A percentile compares a stretch with the other conserved stretches of the same genome.
Conservation (phyloP, 2,888 invertebrate genomes). For the Podotricha telesiphe region DNA sequence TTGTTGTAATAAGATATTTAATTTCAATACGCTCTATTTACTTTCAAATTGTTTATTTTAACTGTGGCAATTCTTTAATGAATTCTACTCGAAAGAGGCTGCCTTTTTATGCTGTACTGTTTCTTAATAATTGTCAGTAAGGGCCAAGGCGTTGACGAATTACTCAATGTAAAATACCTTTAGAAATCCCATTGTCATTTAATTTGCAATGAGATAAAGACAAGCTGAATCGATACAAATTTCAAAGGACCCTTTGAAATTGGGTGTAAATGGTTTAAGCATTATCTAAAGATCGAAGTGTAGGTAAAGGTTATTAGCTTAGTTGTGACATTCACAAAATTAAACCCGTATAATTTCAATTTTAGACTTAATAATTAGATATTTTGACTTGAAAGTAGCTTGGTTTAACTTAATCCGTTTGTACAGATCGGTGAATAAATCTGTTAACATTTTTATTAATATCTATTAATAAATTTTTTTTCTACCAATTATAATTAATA, state of each 20-base stretch:
- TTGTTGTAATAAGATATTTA: not conserved
- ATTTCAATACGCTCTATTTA: not conserved
- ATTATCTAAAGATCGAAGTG: constrained; percentile 15
- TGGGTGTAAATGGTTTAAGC: constrained; percentile 9
- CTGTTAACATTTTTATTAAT: too few species aligned
- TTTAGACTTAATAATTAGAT: constrained; percentile 25
- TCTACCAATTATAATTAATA: too few species aligned
- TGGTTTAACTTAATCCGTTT: not conserved
- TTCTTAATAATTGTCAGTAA: constrained; percentile 25
- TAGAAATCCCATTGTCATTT: constrained; percentile 26
- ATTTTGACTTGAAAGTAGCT: constrained; percentile 32
- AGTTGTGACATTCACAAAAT: constrained; percentile 36
- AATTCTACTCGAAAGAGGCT: not conserved
- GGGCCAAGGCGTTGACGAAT: constrained; percentile 23
- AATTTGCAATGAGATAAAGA: constrained; percentile 21
- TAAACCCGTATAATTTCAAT: constrained; percentile 34
- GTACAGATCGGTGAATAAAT: not conserved
- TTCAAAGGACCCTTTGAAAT: constrained; percentile 17
- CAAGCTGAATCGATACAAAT: constrained; percentile 10
- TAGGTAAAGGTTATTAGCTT: constrained; percentile 2
- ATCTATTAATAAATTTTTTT: too few species aligned
- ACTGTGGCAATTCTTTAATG: not conserved
- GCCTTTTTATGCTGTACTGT: not conserved
- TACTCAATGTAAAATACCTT: constrained; percentile 19
- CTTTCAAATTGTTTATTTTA: not conserved